phyloP scores from a whole-genome alignment of 1,140 invertebrate genomes.

The Coelopa frigida region DNA sequence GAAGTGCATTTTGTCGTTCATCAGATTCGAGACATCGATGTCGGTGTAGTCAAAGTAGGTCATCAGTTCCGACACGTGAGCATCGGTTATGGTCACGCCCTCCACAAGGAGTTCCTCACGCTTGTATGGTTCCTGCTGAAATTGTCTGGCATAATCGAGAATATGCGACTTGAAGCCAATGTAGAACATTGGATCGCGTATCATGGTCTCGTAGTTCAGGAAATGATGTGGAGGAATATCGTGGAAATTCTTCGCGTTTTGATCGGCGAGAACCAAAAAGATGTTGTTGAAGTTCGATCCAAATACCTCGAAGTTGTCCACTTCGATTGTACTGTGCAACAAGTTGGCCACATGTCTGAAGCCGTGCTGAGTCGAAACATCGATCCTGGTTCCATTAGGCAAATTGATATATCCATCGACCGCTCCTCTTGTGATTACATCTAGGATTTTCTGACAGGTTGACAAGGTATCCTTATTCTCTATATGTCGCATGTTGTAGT shows the following conservation, averaged over 20 bases:
- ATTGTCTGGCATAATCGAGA: conserved; percentile 49
- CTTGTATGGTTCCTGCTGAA: conserved; percentile 45
- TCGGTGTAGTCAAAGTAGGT: conserved; percentile 63
- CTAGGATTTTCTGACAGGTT: conserved; percentile 48
- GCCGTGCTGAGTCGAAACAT: conserved; percentile 42
- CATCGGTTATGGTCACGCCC: conserved; percentile 47
- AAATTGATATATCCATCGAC: conserved; percentile 32
- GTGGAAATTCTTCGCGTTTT: conserved; percentile 28
- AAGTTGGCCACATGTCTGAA: no score
- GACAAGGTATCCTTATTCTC: conserved; percentile 44
- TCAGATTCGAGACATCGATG: conserved; percentile 55
- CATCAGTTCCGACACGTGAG: conserved; percentile 34
- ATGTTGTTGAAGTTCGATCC: no score
- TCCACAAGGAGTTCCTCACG: conserved; percentile 49
- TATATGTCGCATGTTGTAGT: conserved; percentile 26
- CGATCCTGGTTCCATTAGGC: neutral
- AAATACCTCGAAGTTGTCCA: conserved; percentile 36
- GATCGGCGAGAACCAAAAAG: conserved; percentile 23
- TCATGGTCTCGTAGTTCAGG: conserved; percentile 44
- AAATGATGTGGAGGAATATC: conserved; percentile 45
- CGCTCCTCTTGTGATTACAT: conserved; percentile 53
- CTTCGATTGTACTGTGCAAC: conserved; percentile 37
- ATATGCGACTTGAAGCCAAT: conserved; percentile 51
- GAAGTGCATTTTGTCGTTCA: conserved; percentile 33
- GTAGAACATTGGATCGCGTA: conserved; percentile 57